These are phyloP conservation scores for Lanius collurio DNA, from an alignment of 2,113 vertebrate genomes.

Conservation along the genomic window DNA sequence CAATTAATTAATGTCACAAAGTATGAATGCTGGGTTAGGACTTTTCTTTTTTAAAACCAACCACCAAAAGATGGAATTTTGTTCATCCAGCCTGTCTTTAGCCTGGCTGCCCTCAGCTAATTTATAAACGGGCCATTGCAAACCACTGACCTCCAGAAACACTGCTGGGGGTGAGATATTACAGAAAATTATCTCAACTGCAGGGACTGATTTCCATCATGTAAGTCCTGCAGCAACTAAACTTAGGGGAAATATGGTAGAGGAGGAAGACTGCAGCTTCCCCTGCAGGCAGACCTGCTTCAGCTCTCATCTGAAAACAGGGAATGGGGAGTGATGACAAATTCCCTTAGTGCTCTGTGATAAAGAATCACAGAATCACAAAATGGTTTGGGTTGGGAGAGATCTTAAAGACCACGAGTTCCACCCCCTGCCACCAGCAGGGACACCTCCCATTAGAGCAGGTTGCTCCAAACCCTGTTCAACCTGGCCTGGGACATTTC, in stretches of 20 bases:
- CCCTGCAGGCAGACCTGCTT: background rate
- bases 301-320: background rate
- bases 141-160: background rate
- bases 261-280: background rate
- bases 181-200: background rate
- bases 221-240: background rate
- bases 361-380: background rate
- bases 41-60: background rate
- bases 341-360: background rate
- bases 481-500: background rate
- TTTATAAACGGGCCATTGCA: background rate
- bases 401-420: background rate
- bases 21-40: background rate
- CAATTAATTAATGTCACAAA: background rate
- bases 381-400: background rate
- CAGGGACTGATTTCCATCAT: background rate
- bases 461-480: background rate
- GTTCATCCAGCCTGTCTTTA: background rate
- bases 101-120: background rate
- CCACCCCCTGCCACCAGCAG: background rate
- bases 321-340: background rate
- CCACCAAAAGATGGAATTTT: background rate
- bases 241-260: background rate
- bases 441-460: background rate
- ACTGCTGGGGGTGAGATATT: background rate